phyloP scores from a whole-genome alignment of 2,888 invertebrate species.

The Brachycybe producta region DNA sequence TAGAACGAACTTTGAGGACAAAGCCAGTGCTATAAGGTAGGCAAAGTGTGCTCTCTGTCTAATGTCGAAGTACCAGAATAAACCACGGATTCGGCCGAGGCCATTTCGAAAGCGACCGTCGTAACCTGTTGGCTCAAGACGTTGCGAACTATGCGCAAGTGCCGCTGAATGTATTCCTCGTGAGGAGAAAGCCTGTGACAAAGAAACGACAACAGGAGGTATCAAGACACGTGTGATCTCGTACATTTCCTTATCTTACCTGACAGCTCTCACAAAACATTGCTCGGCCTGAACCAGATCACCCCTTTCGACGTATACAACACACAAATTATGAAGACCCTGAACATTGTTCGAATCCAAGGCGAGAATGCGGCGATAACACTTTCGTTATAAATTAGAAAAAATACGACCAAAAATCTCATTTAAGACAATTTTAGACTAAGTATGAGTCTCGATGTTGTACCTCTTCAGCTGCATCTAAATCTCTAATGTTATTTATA shows the following conservation, averaged over 20 bases:
- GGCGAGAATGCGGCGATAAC: conserved; percentile 74
- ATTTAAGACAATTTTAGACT: not conserved
- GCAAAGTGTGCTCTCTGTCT: conserved; percentile 6
- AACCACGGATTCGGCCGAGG: too few species aligned
- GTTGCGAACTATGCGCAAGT: conserved; percentile 73
- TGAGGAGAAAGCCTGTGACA: conserved; percentile 61
- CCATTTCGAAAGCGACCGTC: not conserved
- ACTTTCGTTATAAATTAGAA: conserved; percentile 44
- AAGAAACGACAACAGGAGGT: not conserved
- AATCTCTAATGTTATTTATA: conserved; percentile 85
- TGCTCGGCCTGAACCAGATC: conserved; percentile 65
- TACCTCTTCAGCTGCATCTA: conserved; percentile 86
- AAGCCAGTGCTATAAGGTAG: conserved; percentile 10
- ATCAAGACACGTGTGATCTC: not conserved
- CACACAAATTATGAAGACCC: conserved; percentile 89
- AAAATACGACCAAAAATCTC: not conserved
- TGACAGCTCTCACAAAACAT: conserved; percentile 59
- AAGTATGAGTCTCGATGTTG: too few species aligned
- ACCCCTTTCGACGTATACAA: conserved; percentile 85
- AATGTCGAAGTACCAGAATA: conserved; percentile 5
- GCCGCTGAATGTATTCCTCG: conserved; percentile 80
- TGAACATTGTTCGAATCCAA: conserved; percentile 83
- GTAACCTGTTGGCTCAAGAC: conserved; percentile 36
- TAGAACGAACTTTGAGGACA: too few species aligned
- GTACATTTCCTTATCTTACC: conserved; percentile 12